Evolutionary conservation across 2,113 vertebrate species (phyloP).

Genomic region (Cyprinus carpio): DNA sequence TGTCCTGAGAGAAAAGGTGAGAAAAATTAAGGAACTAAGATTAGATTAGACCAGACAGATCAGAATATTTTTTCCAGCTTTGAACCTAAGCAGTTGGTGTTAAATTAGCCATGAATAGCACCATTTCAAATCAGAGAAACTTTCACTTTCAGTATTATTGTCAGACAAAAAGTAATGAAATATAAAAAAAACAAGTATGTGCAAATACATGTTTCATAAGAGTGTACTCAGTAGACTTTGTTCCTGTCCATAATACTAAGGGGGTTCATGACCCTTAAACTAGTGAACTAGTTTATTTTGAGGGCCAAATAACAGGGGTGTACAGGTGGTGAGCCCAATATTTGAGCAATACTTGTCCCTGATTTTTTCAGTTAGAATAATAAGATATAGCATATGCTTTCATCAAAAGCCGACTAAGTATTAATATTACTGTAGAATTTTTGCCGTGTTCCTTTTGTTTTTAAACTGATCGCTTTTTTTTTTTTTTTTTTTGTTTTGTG

Average conservation of each 20-base stretch:
- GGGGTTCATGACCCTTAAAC: background rate
- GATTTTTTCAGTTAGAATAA: too few species aligned
- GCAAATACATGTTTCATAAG: background rate
- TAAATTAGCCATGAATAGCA: background rate
- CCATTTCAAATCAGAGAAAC: background rate
- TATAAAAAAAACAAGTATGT: background rate
- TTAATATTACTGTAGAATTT: background rate
- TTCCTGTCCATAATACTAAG: background rate
- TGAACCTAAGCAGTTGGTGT: background rate
- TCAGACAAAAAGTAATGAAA: background rate
- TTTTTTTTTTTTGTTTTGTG: too few species aligned
- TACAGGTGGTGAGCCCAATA: background rate
- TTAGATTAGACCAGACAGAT: background rate
- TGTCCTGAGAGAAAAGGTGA: constrained; percentile 23
- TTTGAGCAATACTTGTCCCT: background rate
- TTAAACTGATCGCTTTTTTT: background rate
- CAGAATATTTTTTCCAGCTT: background rate
- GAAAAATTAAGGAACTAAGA: background rate
- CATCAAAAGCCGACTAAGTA: background rate
- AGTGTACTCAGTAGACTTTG: background rate
- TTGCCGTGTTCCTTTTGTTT: background rate
- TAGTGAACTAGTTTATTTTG: background rate
- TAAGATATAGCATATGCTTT: too few species aligned
- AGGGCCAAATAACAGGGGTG: background rate
- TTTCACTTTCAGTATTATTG: background rate